Evolutionary conservation across 1,140 invertebrate genomes (phyloP), one percentile per base, ranked within the genome.

Genomic region (Trachymyrmex septentrionalis): DNA sequence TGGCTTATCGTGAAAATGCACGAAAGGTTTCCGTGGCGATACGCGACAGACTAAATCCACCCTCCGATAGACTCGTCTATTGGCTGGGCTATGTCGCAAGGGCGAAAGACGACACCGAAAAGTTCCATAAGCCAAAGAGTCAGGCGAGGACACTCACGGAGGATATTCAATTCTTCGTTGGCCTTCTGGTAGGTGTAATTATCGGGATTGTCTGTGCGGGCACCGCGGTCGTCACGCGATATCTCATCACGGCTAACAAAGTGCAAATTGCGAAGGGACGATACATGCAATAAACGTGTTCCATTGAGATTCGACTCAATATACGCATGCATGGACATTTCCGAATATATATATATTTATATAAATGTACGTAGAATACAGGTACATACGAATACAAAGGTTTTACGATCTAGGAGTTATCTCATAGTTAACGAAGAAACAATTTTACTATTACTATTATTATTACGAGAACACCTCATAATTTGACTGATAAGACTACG

Each of bases 351-450:
- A 75, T 94, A 57, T 57, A 57, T 50, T 94, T 94, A 95, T 94
- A 95, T 95, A 95, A 94, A 94, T 94, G 93, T 92, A 94, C 91
- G 89, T 93, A 92, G 93, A 92, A 90, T 94, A 94, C 93, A 94
- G 91, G 88, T 93, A 90, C 93, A 93, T 94, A 92, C 93, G 93
- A 93, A 92, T 93, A 94, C 93, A 94, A 93, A 94, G 94, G 92
- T 84, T 48, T 91, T 94, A 94, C 91, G 88, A 93, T 71, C 92
- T 94, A 94, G 89, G 81, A 69, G 87, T 91, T 91, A 90, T 88
- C 92, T 93, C 92, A 88, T 66, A 91, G 81, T 89, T 93, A 93
- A 90, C 92, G 87, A 90, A 93, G 89, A 93, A 89, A 92, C 87
- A 88, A 90, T 85, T 90, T 90, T 89, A 77, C 85, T 61, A 73